phyloP scores from a whole-genome alignment of 2,113 vertebrate genomes.

The Smithornis capensis region DNA sequence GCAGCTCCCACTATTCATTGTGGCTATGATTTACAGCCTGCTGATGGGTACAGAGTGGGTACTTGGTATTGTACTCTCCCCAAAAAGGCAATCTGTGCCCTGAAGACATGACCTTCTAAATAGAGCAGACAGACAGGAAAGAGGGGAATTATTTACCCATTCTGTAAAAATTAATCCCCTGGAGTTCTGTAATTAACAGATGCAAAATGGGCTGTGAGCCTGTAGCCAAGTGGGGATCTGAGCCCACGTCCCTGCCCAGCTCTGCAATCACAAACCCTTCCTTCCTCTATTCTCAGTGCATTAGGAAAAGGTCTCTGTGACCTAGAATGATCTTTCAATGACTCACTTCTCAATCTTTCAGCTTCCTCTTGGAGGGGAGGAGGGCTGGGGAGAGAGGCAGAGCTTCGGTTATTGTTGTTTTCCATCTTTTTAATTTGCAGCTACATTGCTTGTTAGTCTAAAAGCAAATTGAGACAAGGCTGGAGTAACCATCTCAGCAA shows the following conservation, averaged over 20 bases:
- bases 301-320: background rate
- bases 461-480: constrained; percentile 60
- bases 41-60: background rate
- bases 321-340: constrained; percentile 25
- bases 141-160: background rate
- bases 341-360: constrained; percentile 27
- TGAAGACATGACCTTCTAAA: background rate
- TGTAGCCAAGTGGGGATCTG: background rate
- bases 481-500: constrained; percentile 54
- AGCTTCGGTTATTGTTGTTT: constrained; percentile 50
- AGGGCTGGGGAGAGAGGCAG: constrained; percentile 9
- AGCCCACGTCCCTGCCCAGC: background rate
- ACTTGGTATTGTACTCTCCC: background rate
- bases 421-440: constrained; percentile 61
- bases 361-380: background rate
- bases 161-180: background rate
- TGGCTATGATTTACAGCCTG: background rate
- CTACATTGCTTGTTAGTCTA: constrained; percentile 54
- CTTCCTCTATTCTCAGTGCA: background rate
- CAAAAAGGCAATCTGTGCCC: background rate
- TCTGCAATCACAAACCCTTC: background rate
- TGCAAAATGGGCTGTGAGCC: background rate
- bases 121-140: background rate
- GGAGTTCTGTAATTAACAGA: background rate
- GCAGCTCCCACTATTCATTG: background rate